Evolutionary conservation across 2,113 vertebrate species (phyloP).

Genomic region (Formicarius rufipectus): DNA sequence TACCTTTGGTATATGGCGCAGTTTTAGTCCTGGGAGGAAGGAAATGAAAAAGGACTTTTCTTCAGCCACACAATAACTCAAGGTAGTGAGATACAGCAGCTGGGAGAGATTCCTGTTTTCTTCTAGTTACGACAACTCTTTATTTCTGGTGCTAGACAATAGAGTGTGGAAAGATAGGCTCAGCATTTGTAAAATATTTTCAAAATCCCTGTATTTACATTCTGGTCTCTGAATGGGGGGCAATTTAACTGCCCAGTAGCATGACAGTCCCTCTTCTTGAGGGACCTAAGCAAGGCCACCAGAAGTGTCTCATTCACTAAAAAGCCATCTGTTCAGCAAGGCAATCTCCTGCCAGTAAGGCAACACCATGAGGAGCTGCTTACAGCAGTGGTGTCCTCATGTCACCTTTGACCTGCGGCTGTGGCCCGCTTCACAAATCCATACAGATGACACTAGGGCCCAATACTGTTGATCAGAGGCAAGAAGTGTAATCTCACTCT

Average conservation of each 20-base stretch:
- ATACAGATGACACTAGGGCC: rapidly evolving
- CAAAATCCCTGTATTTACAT: background rate
- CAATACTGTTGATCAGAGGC: background rate
- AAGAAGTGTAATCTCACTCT: rapidly evolving
- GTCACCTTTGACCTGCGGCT: background rate
- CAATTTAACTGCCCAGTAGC: background rate
- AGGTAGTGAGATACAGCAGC: background rate
- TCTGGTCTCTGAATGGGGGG: background rate
- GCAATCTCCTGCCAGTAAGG: background rate
- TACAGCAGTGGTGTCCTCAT: background rate
- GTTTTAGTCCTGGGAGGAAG: background rate
- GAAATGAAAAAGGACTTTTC: background rate
- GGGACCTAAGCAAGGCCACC: background rate
- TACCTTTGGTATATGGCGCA: background rate
- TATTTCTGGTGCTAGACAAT: background rate
- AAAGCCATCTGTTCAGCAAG: background rate
- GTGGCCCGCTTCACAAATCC: background rate
- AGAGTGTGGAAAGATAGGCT: background rate
- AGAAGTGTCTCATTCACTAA: background rate
- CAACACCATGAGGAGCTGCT: background rate
- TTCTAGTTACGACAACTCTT: background rate
- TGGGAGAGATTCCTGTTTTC: background rate
- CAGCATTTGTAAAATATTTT: background rate
- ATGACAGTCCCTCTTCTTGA: background rate
- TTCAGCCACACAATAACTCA: background rate